Evolutionary conservation across 2,888 invertebrate species (phyloP), one percentile per base, ranked within the genome.

Genomic region (Agelastica alni): DNA sequence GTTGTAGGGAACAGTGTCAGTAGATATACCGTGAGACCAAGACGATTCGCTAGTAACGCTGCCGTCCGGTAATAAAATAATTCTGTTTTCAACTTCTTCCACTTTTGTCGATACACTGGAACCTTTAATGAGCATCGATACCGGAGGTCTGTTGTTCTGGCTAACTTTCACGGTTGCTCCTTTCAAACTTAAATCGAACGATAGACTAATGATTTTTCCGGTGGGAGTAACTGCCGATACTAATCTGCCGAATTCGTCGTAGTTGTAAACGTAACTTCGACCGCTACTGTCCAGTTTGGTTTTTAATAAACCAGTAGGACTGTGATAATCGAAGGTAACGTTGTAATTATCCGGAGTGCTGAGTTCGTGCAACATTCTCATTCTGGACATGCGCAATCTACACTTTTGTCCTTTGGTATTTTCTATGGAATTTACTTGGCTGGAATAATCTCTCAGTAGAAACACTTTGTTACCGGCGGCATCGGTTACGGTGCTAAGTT

Each of bases 261-360:
- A 97, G 70, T 92, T 91, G 75, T 96, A 97, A 13, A 94, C 91
- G 71, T 93, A 93, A 64, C 93, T 92, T 60, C 94, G 82, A 1
- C 94, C 94, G 1, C 92, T 92, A 57, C 92, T 91, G 69, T 95
- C 95, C 9, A 93, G 81, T 73, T 93, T 93, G 0, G 92, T 91
- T 72, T 91, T 91, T 26, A 97, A 78, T 31, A 97, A 79, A 0
- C 95, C 96, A 0, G 93, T 91, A 0, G 92, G 89, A 1, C 91
- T 91, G 69, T 95, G 91, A 73, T 96, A 97, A 70, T 94, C 93
- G 72, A 96, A 96, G 0, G 93, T 93, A 1, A 93, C 89, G 69
- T 95, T 94, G 70, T 93, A 92, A 75, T 95, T 95, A 69, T 96
- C 94, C 0, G 96, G 94, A 0, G 94, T 93, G 58, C 92, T 89